A percentile compares a stretch with the other conserved stretches of the same genome.
These are phyloP conservation scores for Carcina quercana DNA, from an alignment of 2,888 invertebrate genomes.

Conservation along the genomic window DNA sequence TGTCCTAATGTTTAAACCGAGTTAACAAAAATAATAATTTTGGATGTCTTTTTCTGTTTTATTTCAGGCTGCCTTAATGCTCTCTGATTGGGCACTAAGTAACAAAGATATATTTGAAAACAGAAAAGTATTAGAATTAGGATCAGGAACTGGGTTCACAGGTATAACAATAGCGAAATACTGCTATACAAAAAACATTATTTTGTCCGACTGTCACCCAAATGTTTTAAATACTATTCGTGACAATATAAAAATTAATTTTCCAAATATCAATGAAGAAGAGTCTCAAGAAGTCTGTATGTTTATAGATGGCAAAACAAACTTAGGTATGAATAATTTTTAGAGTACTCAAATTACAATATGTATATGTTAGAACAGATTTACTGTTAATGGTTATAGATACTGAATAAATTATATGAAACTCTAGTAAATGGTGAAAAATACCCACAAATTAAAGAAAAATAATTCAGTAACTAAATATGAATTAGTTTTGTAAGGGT, in stretches of 20 bases:
- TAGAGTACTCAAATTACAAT: no score
- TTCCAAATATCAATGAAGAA: conserved; percentile 28
- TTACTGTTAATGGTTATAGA: no score
- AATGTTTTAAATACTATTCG: conserved; percentile 77
- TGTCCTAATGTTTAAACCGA: no score
- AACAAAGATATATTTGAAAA: conserved; percentile 65
- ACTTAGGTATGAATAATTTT: conserved; percentile 34
- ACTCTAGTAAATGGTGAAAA: no score
- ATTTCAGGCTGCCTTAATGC: conserved; percentile 78
- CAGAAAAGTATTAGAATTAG: conserved; percentile 81
- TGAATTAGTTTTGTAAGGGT: no score
- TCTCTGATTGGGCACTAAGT: conserved; percentile 81
- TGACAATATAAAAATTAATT: conserved; percentile 78
- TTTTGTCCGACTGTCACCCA: conserved; percentile 81
- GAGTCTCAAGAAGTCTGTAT: conserved; percentile 14
- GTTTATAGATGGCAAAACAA: conserved; percentile 22
- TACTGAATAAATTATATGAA: no score
- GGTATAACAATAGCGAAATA: conserved; percentile 76
- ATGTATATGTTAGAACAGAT: no score
- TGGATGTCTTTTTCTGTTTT: no score
- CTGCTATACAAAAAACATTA: conserved; percentile 69
- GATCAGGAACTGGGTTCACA: conserved; percentile 84
- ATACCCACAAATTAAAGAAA: no score
- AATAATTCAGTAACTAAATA: no score
- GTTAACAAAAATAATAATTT: no score